These are phyloP conservation scores for Stictocephala bisonia DNA, from an alignment of 2,888 invertebrate species.

Conservation along the genomic window DNA sequence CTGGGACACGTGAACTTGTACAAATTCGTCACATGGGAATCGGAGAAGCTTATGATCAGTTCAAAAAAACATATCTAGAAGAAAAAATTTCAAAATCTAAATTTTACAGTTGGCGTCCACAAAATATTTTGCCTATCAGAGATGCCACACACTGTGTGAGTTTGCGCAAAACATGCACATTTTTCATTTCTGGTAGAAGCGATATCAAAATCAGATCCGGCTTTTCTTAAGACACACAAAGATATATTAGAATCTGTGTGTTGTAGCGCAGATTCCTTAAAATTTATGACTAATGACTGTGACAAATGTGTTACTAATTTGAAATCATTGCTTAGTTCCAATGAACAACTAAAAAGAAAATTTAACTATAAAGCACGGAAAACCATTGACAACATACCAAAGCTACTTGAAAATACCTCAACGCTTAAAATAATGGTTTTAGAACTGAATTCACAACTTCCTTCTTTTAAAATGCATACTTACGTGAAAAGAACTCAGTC, in stretches of 20 bases:
- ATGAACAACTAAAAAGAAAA: background rate
- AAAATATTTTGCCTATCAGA: slow-evolving; percentile 3
- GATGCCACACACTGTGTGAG: slow-evolving; percentile 24
- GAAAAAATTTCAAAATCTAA: slow-evolving; percentile 13
- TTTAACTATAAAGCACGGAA: background rate
- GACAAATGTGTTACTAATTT: background rate
- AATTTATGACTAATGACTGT: slow-evolving; percentile 16
- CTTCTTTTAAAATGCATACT: background rate
- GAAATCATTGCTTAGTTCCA: background rate
- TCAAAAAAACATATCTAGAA: background rate
- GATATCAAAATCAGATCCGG: background rate
- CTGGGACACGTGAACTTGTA: background rate
- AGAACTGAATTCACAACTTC: background rate
- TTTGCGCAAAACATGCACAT: background rate
- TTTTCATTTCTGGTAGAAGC: slow-evolving; percentile 5
- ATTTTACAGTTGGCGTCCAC: background rate
- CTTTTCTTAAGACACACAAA: background rate
- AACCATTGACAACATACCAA: background rate
- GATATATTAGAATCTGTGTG: background rate
- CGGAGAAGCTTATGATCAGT: slow-evolving; percentile 43
- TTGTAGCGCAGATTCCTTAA: background rate
- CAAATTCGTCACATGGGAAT: slow-evolving; percentile 16
- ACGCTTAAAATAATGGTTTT: background rate
- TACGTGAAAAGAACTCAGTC: background rate
- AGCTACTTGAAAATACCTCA: background rate